Evolutionary conservation across 2,888 invertebrate species (phyloP), one percentile per base, ranked within the genome.

Genomic region (Flexamia atlantica): DNA sequence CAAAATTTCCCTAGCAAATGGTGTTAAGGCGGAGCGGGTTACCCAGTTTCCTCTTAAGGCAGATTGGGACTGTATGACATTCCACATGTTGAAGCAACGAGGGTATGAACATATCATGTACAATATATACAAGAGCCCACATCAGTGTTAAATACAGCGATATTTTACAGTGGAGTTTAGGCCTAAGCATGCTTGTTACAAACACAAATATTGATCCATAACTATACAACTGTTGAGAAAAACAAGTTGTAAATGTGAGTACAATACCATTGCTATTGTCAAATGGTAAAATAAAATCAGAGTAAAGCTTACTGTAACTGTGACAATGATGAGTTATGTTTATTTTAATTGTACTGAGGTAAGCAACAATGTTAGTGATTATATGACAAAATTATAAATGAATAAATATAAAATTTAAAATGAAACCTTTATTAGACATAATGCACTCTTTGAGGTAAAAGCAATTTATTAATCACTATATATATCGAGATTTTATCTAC

Each of bases 21-120:
- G 28, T 2, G 76, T 76, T 76, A 46, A 28, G 36, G 76, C 40
- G 46, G 28, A 28, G 20, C 36, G 25, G 46, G 88, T 53, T 79
- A 79, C 28, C 57, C 88, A 90, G 87, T 79, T 79, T 28, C 28
- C 57, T 88, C 89, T 89, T 87, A 90, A 91, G 92, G 91, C 92
- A 92, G 93, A 93, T 92, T 92, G 93, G 92, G 91, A 92, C 91
- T 92, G 92, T 92, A 92, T 91, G 91, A 92, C 92, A 93, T 92
- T 92, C 92, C 92, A 92, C 92, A 92, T 64, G 28, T 14, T 25
- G 23, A 72, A 60, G 60, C 36, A 25, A 84, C 53, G 36, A 50
- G 50, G 50, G 17, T 28, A 72, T 36, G 57, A 72, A 53, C 36
- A 81, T 25, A 28, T 70, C 36, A 74, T 82, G 23, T 82, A 84